Evolutionary conservation across 2,113 vertebrate species (phyloP), one percentile per base, ranked within the genome.

Genomic region (Cichladusa arquata): DNA sequence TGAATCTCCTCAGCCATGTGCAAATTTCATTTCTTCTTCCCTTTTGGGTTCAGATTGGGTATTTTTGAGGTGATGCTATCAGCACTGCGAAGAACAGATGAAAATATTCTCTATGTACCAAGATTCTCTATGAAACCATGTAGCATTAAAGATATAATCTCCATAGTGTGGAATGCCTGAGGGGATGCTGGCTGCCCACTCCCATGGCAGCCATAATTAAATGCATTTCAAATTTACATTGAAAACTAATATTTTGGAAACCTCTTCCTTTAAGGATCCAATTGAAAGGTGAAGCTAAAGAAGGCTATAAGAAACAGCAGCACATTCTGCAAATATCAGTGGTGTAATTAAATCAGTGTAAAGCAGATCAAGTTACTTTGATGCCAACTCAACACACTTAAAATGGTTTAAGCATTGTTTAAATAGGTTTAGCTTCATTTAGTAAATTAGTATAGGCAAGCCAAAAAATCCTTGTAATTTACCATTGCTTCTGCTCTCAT

Each of bases 341-440:
- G 50, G 72, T 84, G 34, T 86, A 96, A 93, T 94, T 95, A 95
- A 94, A 96, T 95, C 80, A 90, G 23, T 81, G 53, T 65, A 94
- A 96, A 97, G 83, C 80, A 60, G 82, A 96, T 94, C 82, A 86
- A 88, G 92, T 88, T 95, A 78, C 33, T 72, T 93, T 64, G 53
- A 65, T 88, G 76, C 92, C 93, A 96, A 69, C 36, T 73, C 90
- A 71, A 93, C 90, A 94, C 88, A 90, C 80, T 92, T 69, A n/a
- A 88, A 96, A 83, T 86, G 53, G 89, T 89, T 95, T 93, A 93
- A 97, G 58, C 18, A 0, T 78, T 62, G 44, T 95, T 96, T 95
- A 88, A 94, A 90, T 84, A 88, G 69, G 88, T 88, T 92, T 95
- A 81, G 90, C 25, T 94, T 97, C 88, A 96, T 94, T 96, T 96